A percentile compares a stretch with the other conserved stretches of the same genome.
Evolutionary conservation across 2,113 vertebrate species (phyloP).

Genomic region (Theristicus caerulescens): DNA sequence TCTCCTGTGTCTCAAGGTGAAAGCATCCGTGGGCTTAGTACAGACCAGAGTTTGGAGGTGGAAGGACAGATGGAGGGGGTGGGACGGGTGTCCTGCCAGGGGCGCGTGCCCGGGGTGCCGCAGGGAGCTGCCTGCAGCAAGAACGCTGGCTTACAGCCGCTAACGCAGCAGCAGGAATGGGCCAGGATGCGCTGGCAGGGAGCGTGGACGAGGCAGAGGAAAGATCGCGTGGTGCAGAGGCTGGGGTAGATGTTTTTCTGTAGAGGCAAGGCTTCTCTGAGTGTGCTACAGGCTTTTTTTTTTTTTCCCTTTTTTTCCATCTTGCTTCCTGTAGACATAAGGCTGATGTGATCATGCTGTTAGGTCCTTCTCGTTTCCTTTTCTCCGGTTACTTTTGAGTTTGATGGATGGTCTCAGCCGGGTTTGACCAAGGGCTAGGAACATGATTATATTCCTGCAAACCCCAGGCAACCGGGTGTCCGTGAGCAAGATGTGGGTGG

Average conservation of each 20-base stretch:
- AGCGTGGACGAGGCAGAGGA: neutral
- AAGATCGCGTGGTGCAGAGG: neutral
- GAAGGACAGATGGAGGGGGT: accelerated
- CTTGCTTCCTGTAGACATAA: neutral
- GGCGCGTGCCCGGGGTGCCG: neutral
- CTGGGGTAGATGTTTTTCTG: neutral
- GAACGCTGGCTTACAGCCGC: accelerated
- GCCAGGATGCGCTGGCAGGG: accelerated
- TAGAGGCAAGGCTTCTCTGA: neutral
- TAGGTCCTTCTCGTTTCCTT: neutral
- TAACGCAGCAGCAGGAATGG: accelerated
- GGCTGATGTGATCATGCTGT: neutral
- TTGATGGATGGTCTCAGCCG: constrained; percentile 9
- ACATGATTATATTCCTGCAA: neutral
- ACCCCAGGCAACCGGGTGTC: neutral
- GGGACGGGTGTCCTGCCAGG: neutral
- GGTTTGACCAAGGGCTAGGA: neutral
- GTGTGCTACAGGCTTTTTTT: neutral
- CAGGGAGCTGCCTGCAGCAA: neutral
- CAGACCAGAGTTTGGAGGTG: neutral
- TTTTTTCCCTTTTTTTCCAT: accelerated
- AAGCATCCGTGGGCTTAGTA: neutral
- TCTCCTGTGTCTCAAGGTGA: accelerated
- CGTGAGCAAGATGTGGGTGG: neutral
- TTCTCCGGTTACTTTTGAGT: neutral